A percentile compares a stretch with the other conserved stretches of the same genome.
phyloP scores from a whole-genome alignment of 2,888 invertebrate genomes.

The Allophyes oxyacanthae region DNA sequence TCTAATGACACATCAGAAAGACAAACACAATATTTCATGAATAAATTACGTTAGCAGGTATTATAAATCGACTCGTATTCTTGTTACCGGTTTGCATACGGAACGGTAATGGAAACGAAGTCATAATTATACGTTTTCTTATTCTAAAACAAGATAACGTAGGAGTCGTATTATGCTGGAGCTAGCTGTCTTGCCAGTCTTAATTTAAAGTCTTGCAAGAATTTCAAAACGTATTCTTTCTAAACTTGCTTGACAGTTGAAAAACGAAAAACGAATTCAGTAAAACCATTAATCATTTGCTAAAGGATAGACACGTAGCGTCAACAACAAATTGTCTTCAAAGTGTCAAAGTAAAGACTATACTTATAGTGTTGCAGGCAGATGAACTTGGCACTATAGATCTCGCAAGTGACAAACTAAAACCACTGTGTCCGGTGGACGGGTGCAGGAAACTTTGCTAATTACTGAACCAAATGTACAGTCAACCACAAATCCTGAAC shows the following conservation, averaged over 20 bases:
- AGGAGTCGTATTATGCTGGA: background rate
- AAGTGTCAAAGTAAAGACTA: conserved; percentile 15
- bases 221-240: background rate
- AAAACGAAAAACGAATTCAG: background rate
- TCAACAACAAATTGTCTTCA: conserved; percentile 4
- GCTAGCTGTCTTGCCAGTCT: background rate
- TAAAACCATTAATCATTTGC: background rate
- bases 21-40: too few relatives aligned
- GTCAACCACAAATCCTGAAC: conserved; percentile 30
- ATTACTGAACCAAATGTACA: conserved; percentile 40
- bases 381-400: conserved; percentile 5
- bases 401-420: conserved; percentile 38
- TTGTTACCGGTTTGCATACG: too few relatives aligned
- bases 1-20: too few relatives aligned
- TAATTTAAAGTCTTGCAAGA: background rate
- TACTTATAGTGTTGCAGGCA: background rate
- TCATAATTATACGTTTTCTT: background rate
- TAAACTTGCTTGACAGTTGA: too few relatives aligned
- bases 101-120: too few relatives aligned
- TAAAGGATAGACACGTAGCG: background rate
- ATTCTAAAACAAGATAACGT: conserved; percentile 2
- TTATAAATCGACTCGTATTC: too few relatives aligned
- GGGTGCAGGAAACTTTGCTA: conserved; percentile 41
- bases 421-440: conserved; percentile 14
- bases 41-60: too few relatives aligned